Conservation (phyloP, 1,140 invertebrate species). For the Drosophila asahinai region DNA sequence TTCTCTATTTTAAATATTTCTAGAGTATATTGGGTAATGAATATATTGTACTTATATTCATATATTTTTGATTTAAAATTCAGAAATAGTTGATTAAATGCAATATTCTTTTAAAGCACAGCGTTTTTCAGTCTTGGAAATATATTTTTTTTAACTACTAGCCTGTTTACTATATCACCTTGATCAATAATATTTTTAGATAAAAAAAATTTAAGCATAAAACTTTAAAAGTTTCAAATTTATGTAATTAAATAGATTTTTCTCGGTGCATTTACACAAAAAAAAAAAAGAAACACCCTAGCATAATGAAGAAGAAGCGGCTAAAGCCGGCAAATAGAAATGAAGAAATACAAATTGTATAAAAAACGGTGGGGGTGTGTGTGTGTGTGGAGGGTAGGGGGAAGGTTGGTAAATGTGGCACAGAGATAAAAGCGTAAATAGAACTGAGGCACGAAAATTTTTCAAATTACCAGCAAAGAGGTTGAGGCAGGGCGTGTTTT, state of each 20-base stretch:
- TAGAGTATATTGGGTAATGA: too few relatives aligned
- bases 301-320: conserved; percentile 44
- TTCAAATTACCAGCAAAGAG: conserved; percentile 53
- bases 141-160: neutral
- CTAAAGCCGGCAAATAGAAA: conserved; percentile 67
- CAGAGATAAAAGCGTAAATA: conserved; percentile 81
- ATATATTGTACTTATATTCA: too few relatives aligned
- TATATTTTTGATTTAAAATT: too few relatives aligned
- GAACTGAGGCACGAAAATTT: conserved; percentile 76
- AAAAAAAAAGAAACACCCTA: conserved; percentile 27
- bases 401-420: conserved; percentile 48
- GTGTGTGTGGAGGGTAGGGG: neutral
- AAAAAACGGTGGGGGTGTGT: conserved; percentile 41
- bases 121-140: accelerated
- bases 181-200: neutral
- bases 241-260: neutral
- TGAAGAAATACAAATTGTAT: conserved; percentile 79
- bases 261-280: neutral
- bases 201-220: neutral
- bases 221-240: neutral
- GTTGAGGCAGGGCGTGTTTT: conserved; percentile 30
- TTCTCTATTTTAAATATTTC: too few relatives aligned
- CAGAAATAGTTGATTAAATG: too few relatives aligned
- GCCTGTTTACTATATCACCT: too few relatives aligned
- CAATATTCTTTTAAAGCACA: too few relatives aligned